Base-by-base conservation (phyloP, 2,113 vertebrate species). In the Cyprinodon brontotheroides region DNA sequence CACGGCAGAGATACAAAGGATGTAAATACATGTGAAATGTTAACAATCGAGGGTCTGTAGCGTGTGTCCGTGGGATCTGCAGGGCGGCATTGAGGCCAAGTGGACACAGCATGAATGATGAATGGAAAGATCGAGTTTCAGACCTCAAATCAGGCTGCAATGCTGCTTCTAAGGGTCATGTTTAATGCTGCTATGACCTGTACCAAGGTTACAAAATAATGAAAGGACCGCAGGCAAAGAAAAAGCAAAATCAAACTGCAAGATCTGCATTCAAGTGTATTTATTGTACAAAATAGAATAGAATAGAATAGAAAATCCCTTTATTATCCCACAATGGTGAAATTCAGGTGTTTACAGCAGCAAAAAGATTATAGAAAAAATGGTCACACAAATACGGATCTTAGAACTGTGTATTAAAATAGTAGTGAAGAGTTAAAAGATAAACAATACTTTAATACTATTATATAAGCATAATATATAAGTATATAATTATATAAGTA, bases 1-100 rank as follows among this genome's bases (percentile, higher is more conserved):
- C 82, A 86, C 37, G 11, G 75, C 81, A 81, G 77, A 60, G 82
- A 80, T 83, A 79, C 77, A 75, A 78, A 81, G 75, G 73, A 89
- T 84, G 81, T 87, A 87, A 90, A 88, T 89, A 85, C 74, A 67
- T 77, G 60, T 37, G 29, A 83, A 81, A 73, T 68, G 61, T 61
- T 78, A 48, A 72, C 69, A 73, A 64, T 37, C 1, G 8, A 68
- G 61, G 68, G 60, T 7, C 1, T 41, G 15, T 41, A 48, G 15
- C 50, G 17, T 0, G 61, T 40, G 78, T 70, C 75, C 38, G 22
- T 0, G 62, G 60, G 66, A 72, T 67, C 48, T 37, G 65, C 50
- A 63, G 72, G 64, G 48, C 53, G 60, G 39, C n/a, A 2, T 39
- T 64, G 41, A 53, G 79, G 75, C 53, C 74, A 38, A 81, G 61